Conservation (phyloP, 2,113 vertebrate species). For the Ameiurus melas region DNA sequence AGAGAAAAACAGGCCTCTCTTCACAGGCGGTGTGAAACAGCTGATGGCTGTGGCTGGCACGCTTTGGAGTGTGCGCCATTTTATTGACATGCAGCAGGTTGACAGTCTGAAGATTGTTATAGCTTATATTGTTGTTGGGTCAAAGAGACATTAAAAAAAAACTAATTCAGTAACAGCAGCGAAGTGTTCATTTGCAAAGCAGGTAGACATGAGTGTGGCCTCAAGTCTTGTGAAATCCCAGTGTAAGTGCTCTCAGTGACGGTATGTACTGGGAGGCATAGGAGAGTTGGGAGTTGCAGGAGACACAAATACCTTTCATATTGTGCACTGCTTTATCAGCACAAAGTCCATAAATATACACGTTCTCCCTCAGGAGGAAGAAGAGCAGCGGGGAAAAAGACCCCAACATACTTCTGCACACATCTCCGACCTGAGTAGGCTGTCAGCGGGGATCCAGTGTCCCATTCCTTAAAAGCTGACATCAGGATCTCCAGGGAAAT, state of each 20-base stretch:
- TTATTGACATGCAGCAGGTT: neutral
- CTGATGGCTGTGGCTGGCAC: conserved; percentile 39
- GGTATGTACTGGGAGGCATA: neutral
- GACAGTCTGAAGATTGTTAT: neutral
- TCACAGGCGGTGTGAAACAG: conserved; percentile 38
- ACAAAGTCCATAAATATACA: conserved; percentile 20
- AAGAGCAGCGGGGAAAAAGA: neutral
- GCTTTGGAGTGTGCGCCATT: conserved; percentile 18
- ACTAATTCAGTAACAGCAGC: neutral
- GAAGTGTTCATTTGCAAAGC: neutral
- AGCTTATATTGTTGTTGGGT: neutral
- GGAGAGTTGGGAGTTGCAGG: neutral
- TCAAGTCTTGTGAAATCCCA: neutral
- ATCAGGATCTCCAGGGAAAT: conserved; percentile 26
- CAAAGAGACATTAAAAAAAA: neutral
- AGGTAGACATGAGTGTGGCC: neutral
- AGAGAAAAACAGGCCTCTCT: conserved; percentile 54
- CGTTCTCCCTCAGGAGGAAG: neutral
- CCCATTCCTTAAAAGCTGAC: neutral
- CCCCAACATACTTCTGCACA: neutral
- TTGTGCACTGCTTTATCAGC: conserved; percentile 36
- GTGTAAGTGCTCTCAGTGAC: neutral
- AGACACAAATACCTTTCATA: neutral
- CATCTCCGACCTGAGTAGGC: neutral
- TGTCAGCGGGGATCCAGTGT: neutral